A percentile compares a stretch with the other conserved stretches of the same genome.
phyloP scores from a whole-genome alignment of 1,140 invertebrate species.

The Drosophila setifemur region DNA sequence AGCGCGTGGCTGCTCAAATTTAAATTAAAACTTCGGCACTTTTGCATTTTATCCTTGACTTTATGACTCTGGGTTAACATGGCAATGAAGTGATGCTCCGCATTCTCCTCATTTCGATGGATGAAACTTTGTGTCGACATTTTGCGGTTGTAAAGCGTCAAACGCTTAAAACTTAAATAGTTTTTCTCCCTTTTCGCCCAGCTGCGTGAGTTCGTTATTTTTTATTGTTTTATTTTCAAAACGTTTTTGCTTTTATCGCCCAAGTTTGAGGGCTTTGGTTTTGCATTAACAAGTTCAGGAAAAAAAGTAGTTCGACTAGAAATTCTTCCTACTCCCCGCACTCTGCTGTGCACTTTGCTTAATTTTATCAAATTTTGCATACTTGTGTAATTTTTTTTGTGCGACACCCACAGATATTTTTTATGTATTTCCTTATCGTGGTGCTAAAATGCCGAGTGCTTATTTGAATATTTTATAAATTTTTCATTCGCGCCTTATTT shows the following conservation, averaged over 20 bases:
- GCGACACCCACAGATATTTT: slow-evolving; percentile 41
- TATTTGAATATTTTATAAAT: slow-evolving; percentile 81
- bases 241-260: slow-evolving; percentile 51
- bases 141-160: slow-evolving; percentile 79
- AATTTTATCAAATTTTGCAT: slow-evolving; percentile 57
- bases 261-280: slow-evolving; percentile 55
- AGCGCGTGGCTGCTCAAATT: slow-evolving; percentile 53
- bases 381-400: slow-evolving; percentile 19
- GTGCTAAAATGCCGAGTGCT: slow-evolving; percentile 66
- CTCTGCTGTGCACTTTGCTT: slow-evolving; percentile 21
- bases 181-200: slow-evolving; percentile 25
- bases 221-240: slow-evolving; percentile 42
- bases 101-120: slow-evolving; percentile 9
- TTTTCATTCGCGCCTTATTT: slow-evolving; percentile 80
- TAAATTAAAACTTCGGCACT: slow-evolving; percentile 79
- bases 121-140: slow-evolving; percentile 74
- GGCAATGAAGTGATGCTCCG: slow-evolving; percentile 53
- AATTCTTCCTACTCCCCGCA: neutral
- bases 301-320: slow-evolving; percentile 25
- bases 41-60: slow-evolving; percentile 77
- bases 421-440: slow-evolving; percentile 38
- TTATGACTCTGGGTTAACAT: slow-evolving; percentile 74
- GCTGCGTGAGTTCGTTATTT: slow-evolving; percentile 18
- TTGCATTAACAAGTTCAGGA: slow-evolving; percentile 31
- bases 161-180: slow-evolving; percentile 80